phyloP scores from a whole-genome alignment of 2,797 vertebrate species.

The Megaceryle alcyon region DNA sequence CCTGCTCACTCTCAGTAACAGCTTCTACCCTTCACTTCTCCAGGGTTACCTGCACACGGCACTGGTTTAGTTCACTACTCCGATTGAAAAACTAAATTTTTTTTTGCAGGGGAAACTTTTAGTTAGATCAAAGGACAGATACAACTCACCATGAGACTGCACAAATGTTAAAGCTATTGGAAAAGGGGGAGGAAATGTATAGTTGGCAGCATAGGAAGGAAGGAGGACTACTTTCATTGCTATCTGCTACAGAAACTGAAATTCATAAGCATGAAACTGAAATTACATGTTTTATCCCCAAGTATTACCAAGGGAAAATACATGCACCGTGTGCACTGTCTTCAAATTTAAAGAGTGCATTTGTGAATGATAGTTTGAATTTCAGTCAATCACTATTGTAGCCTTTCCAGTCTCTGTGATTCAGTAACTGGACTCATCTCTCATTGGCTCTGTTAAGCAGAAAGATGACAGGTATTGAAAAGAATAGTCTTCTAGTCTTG shows the following conservation, averaged over 20 bases:
- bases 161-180: neutral
- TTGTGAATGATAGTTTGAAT: neutral
- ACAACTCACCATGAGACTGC: neutral
- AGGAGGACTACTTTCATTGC: neutral
- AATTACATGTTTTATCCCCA: neutral
- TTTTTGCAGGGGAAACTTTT: neutral
- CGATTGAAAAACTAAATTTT: neutral
- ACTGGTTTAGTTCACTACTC: neutral
- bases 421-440: neutral
- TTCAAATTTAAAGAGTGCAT: neutral
- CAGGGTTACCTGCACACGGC: neutral
- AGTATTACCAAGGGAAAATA: neutral
- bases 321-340: neutral
- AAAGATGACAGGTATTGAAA: neutral
- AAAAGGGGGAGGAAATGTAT: neutral
- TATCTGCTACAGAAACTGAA: neutral
- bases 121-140: neutral
- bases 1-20: neutral
- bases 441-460: accelerated
- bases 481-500: neutral
- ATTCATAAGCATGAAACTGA: neutral
- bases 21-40: neutral
- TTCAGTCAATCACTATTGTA: neutral
- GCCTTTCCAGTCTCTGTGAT: neutral
- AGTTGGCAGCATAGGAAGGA: neutral